Conservation (phyloP, 1,140 invertebrate species). For the Orussus abietinus region DNA sequence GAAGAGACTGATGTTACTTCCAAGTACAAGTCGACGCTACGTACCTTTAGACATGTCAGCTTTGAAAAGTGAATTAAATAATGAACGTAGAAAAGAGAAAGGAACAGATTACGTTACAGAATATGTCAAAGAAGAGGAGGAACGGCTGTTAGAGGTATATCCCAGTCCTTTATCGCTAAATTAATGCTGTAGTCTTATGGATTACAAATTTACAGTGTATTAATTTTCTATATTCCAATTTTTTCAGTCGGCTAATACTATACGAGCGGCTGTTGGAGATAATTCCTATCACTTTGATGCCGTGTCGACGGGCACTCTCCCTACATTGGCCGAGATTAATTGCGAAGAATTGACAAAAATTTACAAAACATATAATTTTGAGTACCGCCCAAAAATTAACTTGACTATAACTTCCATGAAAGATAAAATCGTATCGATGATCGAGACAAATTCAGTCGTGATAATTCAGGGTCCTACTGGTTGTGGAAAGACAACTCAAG, state of each 20-base stretch:
- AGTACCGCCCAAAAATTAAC: slow-evolving; percentile 22
- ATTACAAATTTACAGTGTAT: slow-evolving; percentile 5
- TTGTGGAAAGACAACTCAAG: slow-evolving; percentile 75
- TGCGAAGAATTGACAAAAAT: slow-evolving; percentile 30
- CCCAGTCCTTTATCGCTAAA: slow-evolving; percentile 4
- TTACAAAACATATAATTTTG: slow-evolving; percentile 39
- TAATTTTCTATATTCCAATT: slow-evolving; percentile 12
- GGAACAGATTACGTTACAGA: slow-evolving; percentile 34
- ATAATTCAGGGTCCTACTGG: slow-evolving; percentile 90
- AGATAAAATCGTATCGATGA: slow-evolving; percentile 59
- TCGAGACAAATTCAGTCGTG: slow-evolving; percentile 65
- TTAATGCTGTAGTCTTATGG: slow-evolving; percentile 6
- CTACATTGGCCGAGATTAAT: slow-evolving; percentile 13
- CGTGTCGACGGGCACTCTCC: slow-evolving; percentile 33
- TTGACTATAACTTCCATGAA: slow-evolving; percentile 25
- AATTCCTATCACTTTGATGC: slow-evolving; percentile 22
- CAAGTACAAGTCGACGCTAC: slow-evolving; percentile 9
- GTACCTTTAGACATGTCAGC: background rate
- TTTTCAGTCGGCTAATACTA: slow-evolving; percentile 13
- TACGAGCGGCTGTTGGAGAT: background rate
- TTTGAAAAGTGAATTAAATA: slow-evolving; percentile 1
- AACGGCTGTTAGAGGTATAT: slow-evolving; percentile 29
- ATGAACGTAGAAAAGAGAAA: background rate
- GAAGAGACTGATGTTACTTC: slow-evolving; percentile 10
- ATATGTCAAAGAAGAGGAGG: slow-evolving; percentile 35